Base-by-base conservation (phyloP, 2,888 invertebrate species). In the Ellobium chinense region DNA sequence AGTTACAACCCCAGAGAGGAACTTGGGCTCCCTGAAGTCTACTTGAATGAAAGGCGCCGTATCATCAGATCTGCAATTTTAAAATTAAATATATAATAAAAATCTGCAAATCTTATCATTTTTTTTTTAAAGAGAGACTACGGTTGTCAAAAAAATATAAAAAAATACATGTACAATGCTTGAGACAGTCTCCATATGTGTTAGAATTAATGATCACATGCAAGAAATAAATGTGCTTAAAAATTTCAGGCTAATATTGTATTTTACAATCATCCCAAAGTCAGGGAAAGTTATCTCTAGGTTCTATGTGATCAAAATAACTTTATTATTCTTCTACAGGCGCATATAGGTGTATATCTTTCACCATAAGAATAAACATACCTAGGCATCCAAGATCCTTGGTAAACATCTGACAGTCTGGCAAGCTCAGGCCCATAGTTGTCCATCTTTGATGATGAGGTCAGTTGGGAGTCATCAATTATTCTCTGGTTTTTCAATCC, bases 401-500 rank as follows among this genome's bases (percentile, higher is more conserved):
- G 27, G 60, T 69, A 74, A 14, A 56, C 46, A 73, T 76, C 60
- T 36, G 85, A 93, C 29, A 95, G 91, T 21, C 93, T 91, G 37
- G 95, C 92, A 86, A 94, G 91, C 4, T 90, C 86, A 0, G 96
- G 89, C 3, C 88, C 85, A 9, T 87, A 84, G 37, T 88, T 85
- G 65, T 89, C 86, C 14, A 87, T 81, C 2, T 90, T 88, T 60
- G 96, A 96, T 87, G 96, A 96, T 1, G 95, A 95, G 66, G 94
- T 94, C 39, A 97, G 94, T 93, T 88, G 88, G 1, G 94, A 93
- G 27, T 95, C 93, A 0, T 94, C 93, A 89, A 97, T 94, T 21
- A 93, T 87, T 1, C 95, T 80, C 27, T 80, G 76, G 60, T 95
- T 95, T 12, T 95, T 95, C 5, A 97, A 88, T 1, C 97, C 97